Conservation (phyloP, 2,888 invertebrate species). For the Liposcelis brunnea region DNA sequence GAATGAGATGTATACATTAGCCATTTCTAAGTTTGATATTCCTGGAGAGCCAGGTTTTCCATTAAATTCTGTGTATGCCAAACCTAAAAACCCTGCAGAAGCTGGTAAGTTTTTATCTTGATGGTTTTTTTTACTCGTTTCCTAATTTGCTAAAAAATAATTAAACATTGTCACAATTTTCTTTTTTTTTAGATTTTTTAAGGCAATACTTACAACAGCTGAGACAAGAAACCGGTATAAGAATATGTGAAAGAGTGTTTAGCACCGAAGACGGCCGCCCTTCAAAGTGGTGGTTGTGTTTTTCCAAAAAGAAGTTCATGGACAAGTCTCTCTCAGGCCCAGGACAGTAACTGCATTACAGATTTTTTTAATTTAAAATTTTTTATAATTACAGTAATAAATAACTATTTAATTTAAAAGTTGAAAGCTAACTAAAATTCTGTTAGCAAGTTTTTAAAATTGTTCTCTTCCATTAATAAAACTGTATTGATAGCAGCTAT, state of each 20-base stretch:
- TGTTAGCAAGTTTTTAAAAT: too few relatives aligned
- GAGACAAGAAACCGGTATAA: slow-evolving; percentile 82
- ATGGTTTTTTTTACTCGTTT: neutral
- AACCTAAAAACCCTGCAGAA: slow-evolving; percentile 59
- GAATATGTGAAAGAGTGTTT: slow-evolving; percentile 87
- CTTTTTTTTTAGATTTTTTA: slow-evolving; percentile 54
- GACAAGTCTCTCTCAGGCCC: slow-evolving; percentile 90
- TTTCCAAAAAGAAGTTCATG: slow-evolving; percentile 99
- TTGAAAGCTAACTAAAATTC: too few relatives aligned
- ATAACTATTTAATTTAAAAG: too few relatives aligned
- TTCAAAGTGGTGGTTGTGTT: slow-evolving; percentile 99
- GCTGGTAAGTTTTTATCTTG: slow-evolving; percentile 37
- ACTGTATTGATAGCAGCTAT: too few relatives aligned
- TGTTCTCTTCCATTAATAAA: too few relatives aligned
- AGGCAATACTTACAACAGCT: slow-evolving; percentile 85
- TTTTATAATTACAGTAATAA: too few relatives aligned
- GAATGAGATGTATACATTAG: slow-evolving; percentile 93
- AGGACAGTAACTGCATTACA: slow-evolving; percentile 43
- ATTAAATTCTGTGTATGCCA: slow-evolving; percentile 86
- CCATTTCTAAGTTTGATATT: slow-evolving; percentile 86
- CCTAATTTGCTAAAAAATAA: neutral
- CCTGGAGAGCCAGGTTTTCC: slow-evolving; percentile 93
- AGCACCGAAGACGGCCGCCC: slow-evolving; percentile 82
- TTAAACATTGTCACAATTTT: neutral
- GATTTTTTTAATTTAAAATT: too few relatives aligned